phyloP scores from a whole-genome alignment of 2,113 vertebrate species.

The Calidris pugnax region DNA sequence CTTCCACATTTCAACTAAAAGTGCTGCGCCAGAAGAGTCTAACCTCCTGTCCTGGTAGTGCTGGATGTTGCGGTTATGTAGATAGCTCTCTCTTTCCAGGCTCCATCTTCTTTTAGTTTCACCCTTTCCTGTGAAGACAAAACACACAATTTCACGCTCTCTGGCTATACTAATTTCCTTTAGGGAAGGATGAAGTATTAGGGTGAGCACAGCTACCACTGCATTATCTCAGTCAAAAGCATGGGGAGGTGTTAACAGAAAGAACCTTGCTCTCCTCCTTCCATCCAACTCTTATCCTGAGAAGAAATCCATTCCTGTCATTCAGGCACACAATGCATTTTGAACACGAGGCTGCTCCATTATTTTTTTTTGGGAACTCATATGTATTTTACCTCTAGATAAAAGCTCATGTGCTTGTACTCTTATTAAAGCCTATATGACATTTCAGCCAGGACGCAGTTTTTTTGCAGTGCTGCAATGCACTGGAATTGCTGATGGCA shows the following conservation, averaged over 20 bases:
- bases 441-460: neutral
- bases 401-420: neutral
- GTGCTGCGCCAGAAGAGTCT: neutral
- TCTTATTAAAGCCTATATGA: neutral
- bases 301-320: neutral
- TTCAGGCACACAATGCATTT: neutral
- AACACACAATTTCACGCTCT: neutral
- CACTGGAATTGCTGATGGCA: neutral
- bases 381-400: neutral
- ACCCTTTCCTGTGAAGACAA: neutral
- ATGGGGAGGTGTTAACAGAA: neutral
- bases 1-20: neutral
- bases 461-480: neutral
- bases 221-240: neutral
- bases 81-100: neutral
- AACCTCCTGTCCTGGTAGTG: neutral
- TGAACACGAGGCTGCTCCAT: neutral
- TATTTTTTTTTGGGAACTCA: neutral
- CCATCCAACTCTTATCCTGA: neutral
- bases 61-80: neutral
- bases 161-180: neutral
- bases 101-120: neutral
- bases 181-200: neutral
- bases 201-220: neutral
- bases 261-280: neutral